A percentile compares a stretch with the other conserved stretches of the same genome.
Conservation (phyloP, 2,888 invertebrate genomes). For the Cremastinae sp. region DNA sequence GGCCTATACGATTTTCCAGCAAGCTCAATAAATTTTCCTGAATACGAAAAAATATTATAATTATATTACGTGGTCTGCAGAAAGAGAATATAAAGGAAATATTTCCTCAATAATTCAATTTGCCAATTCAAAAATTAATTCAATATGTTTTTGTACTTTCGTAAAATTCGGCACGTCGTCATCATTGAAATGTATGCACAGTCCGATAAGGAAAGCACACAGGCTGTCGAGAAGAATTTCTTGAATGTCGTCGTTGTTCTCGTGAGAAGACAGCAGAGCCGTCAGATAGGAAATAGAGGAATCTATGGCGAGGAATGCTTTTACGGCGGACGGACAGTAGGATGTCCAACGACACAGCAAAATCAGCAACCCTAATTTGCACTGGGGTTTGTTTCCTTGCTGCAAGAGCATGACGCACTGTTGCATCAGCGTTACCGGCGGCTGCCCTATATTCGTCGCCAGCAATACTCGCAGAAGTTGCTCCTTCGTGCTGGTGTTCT, state of each 20-base stretch:
- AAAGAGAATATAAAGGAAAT: not conserved
- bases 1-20: conserved; percentile 93
- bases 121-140: no score
- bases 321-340: conserved; percentile 91
- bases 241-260: conserved; percentile 94
- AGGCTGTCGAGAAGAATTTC: conserved; percentile 94
- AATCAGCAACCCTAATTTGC: conserved; percentile 94
- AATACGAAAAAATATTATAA: conserved; percentile 47
- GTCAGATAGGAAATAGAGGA: conserved; percentile 93
- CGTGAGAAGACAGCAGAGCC: conserved; percentile 83
- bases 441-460: conserved; percentile 90
- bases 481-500: conserved; percentile 92
- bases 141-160: conserved; percentile 81
- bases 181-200: conserved; percentile 95
- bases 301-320: conserved; percentile 89
- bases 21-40: conserved; percentile 89
- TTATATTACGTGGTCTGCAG: not conserved
- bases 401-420: conserved; percentile 93
- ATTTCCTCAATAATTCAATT: conserved; percentile 10
- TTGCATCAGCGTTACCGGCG: conserved; percentile 93
- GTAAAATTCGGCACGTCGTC: conserved; percentile 89
- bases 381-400: conserved; percentile 90
- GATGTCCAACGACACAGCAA: conserved; percentile 93
- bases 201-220: conserved; percentile 95
- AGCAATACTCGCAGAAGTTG: conserved; percentile 94